Percentiles rank a stretch among this genome's conserved stretches.
Conservation (phyloP, 2,888 invertebrate genomes). For the Gymnoscelis rufifasciata region DNA sequence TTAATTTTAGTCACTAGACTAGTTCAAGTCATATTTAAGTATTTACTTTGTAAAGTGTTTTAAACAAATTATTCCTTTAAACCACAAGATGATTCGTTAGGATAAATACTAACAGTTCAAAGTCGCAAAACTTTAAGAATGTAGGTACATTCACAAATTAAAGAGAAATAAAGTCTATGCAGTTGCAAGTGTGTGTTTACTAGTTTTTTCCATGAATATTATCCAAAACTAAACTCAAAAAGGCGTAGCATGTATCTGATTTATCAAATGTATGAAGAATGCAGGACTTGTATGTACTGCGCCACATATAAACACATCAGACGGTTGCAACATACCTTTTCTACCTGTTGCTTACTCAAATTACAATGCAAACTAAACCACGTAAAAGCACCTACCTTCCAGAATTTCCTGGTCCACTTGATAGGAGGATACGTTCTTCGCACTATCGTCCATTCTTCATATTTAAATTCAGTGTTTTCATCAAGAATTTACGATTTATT, state of each 20-base stretch:
- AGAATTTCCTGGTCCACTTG: slow-evolving; percentile 73
- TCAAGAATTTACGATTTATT: slow-evolving; percentile 46
- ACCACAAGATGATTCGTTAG: too few relatives aligned
- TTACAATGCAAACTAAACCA: slow-evolving; percentile 37
- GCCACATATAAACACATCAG: slow-evolving; percentile 28
- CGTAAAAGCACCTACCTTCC: slow-evolving; percentile 52
- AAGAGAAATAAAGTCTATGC: too few relatives aligned
- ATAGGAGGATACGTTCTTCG: slow-evolving; percentile 66
- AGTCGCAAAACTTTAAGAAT: too few relatives aligned
- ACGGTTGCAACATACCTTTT: slow-evolving; percentile 27
- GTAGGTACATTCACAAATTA: not conserved
- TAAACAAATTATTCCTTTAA: too few relatives aligned
- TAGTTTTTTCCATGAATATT: not conserved
- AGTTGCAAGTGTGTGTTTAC: too few relatives aligned
- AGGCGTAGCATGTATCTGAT: slow-evolving; percentile 6
- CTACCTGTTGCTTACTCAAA: slow-evolving; percentile 37
- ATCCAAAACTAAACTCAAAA: slow-evolving; percentile 4
- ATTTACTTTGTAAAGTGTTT: too few relatives aligned
- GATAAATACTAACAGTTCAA: too few relatives aligned
- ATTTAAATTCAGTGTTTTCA: slow-evolving; percentile 54
- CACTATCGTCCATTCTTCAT: slow-evolving; percentile 78
- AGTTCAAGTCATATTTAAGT: too few relatives aligned
- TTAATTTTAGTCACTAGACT: too few relatives aligned
- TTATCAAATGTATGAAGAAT: slow-evolving; percentile 15
- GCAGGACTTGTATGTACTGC: slow-evolving; percentile 23